Percentiles rank a stretch among this genome's conserved stretches.
Evolutionary conservation across 1,140 invertebrate species (phyloP).

Genomic region (Dendroctonus valens): DNA sequence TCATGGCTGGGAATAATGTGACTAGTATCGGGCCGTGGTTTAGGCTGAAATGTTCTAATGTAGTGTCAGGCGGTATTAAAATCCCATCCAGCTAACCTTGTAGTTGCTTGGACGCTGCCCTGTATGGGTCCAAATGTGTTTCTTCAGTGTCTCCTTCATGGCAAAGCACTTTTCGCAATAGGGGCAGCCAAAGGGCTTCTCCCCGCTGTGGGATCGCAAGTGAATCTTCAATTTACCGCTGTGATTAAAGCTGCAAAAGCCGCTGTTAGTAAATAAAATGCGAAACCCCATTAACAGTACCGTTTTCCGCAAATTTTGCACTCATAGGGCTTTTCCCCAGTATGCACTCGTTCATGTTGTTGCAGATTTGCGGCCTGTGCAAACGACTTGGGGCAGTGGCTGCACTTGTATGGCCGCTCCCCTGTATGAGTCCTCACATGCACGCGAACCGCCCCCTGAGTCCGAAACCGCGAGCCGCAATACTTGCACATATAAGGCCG

Average conservation of each 20-base stretch:
- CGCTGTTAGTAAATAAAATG: too few relatives aligned
- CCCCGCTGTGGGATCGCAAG: constrained; percentile 51
- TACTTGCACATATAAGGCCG: constrained; percentile 49
- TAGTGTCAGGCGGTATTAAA: too few relatives aligned
- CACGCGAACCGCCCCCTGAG: constrained; percentile 38
- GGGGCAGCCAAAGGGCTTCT: constrained; percentile 44
- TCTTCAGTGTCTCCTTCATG: constrained; percentile 64
- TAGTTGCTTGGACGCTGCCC: constrained; percentile 28
- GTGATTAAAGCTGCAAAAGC: constrained; percentile 52
- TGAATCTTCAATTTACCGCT: constrained; percentile 45
- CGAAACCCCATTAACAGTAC: constrained; percentile 5
- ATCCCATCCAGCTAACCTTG: constrained; percentile 24
- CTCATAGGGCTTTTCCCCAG: constrained; percentile 54
- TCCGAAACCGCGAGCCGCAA: constrained; percentile 46
- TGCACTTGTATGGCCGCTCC: constrained; percentile 55
- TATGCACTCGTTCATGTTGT: constrained; percentile 53
- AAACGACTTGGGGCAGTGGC: constrained; percentile 41
- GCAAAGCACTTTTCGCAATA: constrained; percentile 60
- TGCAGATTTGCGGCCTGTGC: constrained; percentile 47
- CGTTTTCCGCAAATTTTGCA: constrained; percentile 51
- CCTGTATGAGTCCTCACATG: constrained; percentile 45
- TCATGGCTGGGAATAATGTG: constrained; percentile 26
- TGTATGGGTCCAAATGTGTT: constrained; percentile 43
- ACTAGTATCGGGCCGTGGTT: constrained; percentile 19
- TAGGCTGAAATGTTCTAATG: too few relatives aligned